Percentiles rank a stretch among this genome's conserved stretches.
Evolutionary conservation across 2,888 invertebrate species (phyloP).

Genomic region (Philonicus albiceps): DNA sequence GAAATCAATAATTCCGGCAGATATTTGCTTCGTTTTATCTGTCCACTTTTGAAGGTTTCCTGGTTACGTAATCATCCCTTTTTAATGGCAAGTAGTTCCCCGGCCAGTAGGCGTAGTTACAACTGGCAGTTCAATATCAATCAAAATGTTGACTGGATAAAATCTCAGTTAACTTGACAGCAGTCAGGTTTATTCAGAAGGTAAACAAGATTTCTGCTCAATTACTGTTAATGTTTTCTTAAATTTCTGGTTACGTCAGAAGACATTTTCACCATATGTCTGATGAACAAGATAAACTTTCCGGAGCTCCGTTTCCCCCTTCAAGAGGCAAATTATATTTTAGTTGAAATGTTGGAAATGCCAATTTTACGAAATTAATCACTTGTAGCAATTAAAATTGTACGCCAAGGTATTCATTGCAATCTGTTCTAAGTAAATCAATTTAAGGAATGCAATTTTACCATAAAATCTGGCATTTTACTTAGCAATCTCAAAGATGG

Average conservation of each 20-base stretch:
- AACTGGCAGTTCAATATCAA: background rate
- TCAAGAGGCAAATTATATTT: background rate
- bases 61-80: background rate
- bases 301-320: background rate
- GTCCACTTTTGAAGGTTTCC: background rate
- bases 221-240: conserved; percentile 37
- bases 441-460: conserved; percentile 13
- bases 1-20: background rate
- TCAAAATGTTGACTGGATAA: background rate
- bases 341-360: background rate
- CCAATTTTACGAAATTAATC: background rate
- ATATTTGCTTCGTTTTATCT: background rate
- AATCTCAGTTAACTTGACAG: background rate
- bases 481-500: background rate
- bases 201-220: conserved; percentile 45
- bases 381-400: background rate
- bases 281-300: background rate
- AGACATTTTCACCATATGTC: background rate
- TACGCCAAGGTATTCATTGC: background rate
- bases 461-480: background rate
- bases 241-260: conserved; percentile 4
- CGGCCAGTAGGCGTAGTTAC: background rate
- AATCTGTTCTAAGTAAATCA: background rate
- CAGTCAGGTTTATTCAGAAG: conserved; percentile 23
- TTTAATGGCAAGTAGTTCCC: background rate